phyloP scores from a whole-genome alignment of 2,113 vertebrate genomes.

The Dicaeum eximium region DNA sequence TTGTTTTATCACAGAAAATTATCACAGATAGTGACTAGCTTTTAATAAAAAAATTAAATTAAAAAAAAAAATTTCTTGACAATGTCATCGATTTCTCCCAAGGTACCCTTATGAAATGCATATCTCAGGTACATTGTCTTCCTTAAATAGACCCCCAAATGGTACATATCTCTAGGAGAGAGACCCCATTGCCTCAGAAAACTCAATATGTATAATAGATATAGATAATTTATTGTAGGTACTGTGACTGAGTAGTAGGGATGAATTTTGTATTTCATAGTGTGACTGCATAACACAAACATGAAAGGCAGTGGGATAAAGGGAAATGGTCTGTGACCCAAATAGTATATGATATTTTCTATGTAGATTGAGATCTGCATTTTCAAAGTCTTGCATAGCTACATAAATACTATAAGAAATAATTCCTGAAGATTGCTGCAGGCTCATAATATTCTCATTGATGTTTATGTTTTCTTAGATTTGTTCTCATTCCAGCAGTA shows the following conservation, averaged over 20 bases:
- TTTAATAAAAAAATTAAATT: neutral
- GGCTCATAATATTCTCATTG: neutral
- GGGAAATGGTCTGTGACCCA: neutral
- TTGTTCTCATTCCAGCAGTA: neutral
- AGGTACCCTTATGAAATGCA: neutral
- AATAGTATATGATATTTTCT: neutral
- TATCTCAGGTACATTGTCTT: neutral
- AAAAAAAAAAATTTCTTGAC: neutral
- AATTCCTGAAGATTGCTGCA: neutral
- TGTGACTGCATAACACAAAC: accelerated
- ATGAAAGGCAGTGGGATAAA: neutral
- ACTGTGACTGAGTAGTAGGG: neutral
- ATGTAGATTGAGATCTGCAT: neutral
- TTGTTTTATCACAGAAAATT: neutral
- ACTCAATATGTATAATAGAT: neutral
- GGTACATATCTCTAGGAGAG: neutral
- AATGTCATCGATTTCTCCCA: neutral
- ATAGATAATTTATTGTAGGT: neutral
- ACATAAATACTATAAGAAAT: neutral
- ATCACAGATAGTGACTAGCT: neutral
- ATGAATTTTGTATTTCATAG: neutral
- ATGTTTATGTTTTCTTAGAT: neutral
- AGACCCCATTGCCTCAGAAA: accelerated
- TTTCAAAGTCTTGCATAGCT: neutral
- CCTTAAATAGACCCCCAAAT: neutral